These are phyloP conservation scores for Merodon equestris DNA, from an alignment of 2,888 invertebrate genomes.

Conservation along the genomic window DNA sequence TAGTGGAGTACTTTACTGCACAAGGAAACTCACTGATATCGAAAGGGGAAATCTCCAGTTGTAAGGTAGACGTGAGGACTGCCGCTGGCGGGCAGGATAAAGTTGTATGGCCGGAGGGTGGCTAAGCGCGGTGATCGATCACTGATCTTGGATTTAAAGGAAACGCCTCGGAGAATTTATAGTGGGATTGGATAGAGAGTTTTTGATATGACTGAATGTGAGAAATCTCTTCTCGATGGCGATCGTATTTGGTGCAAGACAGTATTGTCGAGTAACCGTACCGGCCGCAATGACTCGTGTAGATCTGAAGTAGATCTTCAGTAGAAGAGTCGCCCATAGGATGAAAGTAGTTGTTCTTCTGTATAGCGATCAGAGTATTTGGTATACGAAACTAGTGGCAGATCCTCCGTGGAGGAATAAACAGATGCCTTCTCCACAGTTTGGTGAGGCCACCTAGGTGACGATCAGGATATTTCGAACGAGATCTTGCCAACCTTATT, in stretches of 20 bases:
- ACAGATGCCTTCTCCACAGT: slow-evolving; percentile 56
- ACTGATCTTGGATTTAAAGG: slow-evolving; percentile 15
- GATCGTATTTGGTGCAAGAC: slow-evolving; percentile 56
- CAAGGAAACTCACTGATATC: slow-evolving; percentile 49
- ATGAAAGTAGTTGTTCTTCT: slow-evolving; percentile 39
- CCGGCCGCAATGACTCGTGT: slow-evolving; percentile 35
- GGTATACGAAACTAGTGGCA: slow-evolving; percentile 33
- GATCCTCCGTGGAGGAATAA: slow-evolving; percentile 54
- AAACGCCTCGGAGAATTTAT: slow-evolving; percentile 33
- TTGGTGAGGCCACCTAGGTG: slow-evolving; percentile 44
- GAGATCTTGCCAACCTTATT: slow-evolving; percentile 55
- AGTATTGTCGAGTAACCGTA: slow-evolving; percentile 23
- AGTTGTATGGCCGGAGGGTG: slow-evolving; percentile 54
- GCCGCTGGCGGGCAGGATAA: slow-evolving; percentile 38
- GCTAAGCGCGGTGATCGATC: slow-evolving; percentile 53
- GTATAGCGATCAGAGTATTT: slow-evolving; percentile 57
- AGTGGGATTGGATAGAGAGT: slow-evolving; percentile 17
- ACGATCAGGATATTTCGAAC: slow-evolving; percentile 46
- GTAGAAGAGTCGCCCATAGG: slow-evolving; percentile 31
- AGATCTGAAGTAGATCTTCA: slow-evolving; percentile 38
- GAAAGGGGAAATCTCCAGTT: slow-evolving; percentile 50
- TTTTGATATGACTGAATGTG: slow-evolving; percentile 29
- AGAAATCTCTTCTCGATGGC: slow-evolving; percentile 6
- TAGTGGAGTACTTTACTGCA: slow-evolving; percentile 4
- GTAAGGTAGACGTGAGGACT: slow-evolving; percentile 44